Evolutionary conservation across 2,113 vertebrate genomes (phyloP).

Genomic region (Phylloscopus trochiloides): DNA sequence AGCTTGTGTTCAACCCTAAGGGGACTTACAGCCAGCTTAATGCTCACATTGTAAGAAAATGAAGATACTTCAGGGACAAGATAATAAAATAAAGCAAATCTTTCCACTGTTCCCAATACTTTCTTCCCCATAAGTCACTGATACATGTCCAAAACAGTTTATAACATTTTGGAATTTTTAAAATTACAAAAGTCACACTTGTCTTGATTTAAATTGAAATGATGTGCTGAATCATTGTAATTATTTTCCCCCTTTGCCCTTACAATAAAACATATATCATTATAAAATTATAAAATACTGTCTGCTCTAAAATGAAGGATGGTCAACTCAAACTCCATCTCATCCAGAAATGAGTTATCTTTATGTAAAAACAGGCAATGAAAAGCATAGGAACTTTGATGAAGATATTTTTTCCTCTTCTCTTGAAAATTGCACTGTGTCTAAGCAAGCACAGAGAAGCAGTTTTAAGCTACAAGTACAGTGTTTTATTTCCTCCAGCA

Average conservation of each 20-base stretch:
- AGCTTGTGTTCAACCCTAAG: neutral
- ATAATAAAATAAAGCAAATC: neutral
- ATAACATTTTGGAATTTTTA: neutral
- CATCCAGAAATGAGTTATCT: neutral
- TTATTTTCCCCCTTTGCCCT: neutral
- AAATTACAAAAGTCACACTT: neutral
- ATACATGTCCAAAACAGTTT: neutral
- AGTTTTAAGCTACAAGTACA: neutral
- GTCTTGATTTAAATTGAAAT: neutral
- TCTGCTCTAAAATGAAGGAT: neutral
- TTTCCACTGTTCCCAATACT: neutral
- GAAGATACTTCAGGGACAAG: neutral
- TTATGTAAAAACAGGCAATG: neutral
- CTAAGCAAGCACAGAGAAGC: neutral
- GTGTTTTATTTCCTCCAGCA: neutral
- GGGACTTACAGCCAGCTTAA: neutral
- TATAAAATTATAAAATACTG: neutral
- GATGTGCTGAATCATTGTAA: neutral
- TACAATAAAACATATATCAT: neutral
- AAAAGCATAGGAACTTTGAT: neutral
- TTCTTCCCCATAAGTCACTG: neutral
- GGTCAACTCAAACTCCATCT: neutral
- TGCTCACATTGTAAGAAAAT: neutral
- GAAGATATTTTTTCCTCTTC: neutral
- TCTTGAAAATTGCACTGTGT: neutral